A percentile compares a stretch with the other conserved stretches of the same genome.
These are phyloP conservation scores for Phrynocephalus versicolor DNA, from an alignment of 2,113 vertebrate species.

Conservation along the genomic window DNA sequence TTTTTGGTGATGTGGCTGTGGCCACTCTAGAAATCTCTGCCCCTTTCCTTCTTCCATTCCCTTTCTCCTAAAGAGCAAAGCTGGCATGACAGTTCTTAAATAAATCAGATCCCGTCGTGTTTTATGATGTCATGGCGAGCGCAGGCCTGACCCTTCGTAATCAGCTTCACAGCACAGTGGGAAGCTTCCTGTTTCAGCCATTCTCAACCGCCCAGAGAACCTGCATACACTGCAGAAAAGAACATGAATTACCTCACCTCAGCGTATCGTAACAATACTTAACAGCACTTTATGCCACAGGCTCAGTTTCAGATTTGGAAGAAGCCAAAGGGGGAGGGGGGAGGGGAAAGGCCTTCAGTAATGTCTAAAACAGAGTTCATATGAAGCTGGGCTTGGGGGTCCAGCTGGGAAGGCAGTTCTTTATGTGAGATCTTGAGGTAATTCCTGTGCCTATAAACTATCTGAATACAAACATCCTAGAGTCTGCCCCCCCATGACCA, in stretches of 20 bases:
- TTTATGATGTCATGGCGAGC: conserved; percentile 68
- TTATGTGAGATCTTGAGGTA: conserved; percentile 62
- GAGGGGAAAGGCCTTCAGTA: conserved; percentile 47
- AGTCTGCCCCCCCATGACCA: conserved; percentile 65
- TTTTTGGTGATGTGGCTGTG: background rate
- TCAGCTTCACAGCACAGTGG: conserved; percentile 58
- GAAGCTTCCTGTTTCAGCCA: conserved; percentile 61
- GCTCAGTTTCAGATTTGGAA: conserved; percentile 46
- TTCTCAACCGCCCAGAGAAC: conserved; percentile 54
- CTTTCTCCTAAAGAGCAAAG: conserved; percentile 38
- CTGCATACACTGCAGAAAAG: conserved; percentile 68
- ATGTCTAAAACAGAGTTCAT: conserved; percentile 70
- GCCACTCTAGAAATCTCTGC: rapidly evolving
- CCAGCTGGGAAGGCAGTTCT: conserved; percentile 58
- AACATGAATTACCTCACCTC: conserved; percentile 74
- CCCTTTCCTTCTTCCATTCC: conserved; percentile 1
- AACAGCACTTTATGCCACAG: conserved; percentile 70
- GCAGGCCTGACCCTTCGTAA: conserved; percentile 62
- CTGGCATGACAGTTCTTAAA: conserved; percentile 58
- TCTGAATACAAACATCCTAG: conserved; percentile 53
- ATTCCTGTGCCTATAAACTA: conserved; percentile 58
- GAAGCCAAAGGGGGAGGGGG: conserved; percentile 47
- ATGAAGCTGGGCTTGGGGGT: conserved; percentile 50
- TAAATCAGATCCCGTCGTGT: conserved; percentile 45
- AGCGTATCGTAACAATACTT: conserved; percentile 67